Conservation (phyloP, 2,113 vertebrate species). For the Antidorcas marsupialis region DNA sequence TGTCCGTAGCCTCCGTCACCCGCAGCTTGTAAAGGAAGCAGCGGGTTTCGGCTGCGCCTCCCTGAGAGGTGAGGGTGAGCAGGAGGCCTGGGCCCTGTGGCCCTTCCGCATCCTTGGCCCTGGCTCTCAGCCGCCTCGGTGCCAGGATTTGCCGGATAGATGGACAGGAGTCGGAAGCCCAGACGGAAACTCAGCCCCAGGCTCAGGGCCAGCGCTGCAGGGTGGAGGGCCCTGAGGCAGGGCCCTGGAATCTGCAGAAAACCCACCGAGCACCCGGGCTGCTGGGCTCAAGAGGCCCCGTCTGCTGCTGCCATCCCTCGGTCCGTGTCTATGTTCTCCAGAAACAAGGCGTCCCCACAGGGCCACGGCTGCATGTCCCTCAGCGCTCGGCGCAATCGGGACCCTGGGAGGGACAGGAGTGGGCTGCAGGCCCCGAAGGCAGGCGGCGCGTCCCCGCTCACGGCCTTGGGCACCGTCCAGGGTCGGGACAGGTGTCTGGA, state of each 20-base stretch:
- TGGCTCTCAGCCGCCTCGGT: accelerated
- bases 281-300: background rate
- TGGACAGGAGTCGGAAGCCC: background rate
- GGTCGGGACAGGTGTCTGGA: background rate
- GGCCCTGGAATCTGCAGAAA: background rate
- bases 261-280: accelerated
- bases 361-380: accelerated
- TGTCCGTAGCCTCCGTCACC: background rate
- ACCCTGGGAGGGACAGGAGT: accelerated
- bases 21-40: background rate
- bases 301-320: background rate
- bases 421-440: background rate
- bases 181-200: background rate
- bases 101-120: background rate
- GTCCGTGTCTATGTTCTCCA: background rate
- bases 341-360: accelerated
- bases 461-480: accelerated
- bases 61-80: background rate
- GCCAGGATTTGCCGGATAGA: background rate
- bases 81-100: background rate
- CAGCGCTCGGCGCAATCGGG: background rate
- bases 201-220: accelerated
- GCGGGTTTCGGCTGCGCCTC: accelerated
- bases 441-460: accelerated
- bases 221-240: background rate